A percentile compares a stretch with the other conserved stretches of the same genome.
These are phyloP conservation scores for Drosophila elegans DNA, from an alignment of 1,140 invertebrate genomes.

Conservation along the genomic window DNA sequence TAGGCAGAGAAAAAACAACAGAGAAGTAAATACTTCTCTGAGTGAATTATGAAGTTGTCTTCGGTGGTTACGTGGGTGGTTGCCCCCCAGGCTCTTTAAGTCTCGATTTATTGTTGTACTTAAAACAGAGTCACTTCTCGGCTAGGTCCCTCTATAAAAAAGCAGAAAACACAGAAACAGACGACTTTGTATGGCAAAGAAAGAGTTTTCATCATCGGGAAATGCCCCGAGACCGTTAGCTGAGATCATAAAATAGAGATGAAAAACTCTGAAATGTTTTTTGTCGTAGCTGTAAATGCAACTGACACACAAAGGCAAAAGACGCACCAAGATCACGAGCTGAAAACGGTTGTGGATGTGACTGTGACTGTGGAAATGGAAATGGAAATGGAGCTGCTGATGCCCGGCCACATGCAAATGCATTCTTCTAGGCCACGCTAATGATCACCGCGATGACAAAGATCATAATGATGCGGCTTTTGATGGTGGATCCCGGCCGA, in stretches of 20 bases:
- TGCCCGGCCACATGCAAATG: slow-evolving; percentile 64
- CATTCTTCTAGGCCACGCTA: slow-evolving; percentile 52
- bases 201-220: slow-evolving; percentile 64
- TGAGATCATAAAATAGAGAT: slow-evolving; percentile 60
- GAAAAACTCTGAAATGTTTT: slow-evolving; percentile 56
- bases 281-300: slow-evolving; percentile 68
- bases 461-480: slow-evolving; percentile 30
- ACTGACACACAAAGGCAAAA: slow-evolving; percentile 67
- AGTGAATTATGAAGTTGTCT: slow-evolving; percentile 79
- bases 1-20: not conserved
- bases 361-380: slow-evolving; percentile 19
- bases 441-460: slow-evolving; percentile 41
- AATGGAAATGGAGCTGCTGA: slow-evolving; percentile 25
- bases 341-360: slow-evolving; percentile 9
- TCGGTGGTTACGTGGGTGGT: slow-evolving; percentile 65
- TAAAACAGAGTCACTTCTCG: slow-evolving; percentile 29
- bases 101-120: slow-evolving; percentile 74
- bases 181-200: slow-evolving; percentile 53
- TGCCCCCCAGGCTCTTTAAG: slow-evolving; percentile 39
- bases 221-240: slow-evolving; percentile 60
- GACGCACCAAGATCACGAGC: slow-evolving; percentile 37
- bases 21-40: slow-evolving; percentile 26
- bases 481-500: slow-evolving; percentile 14
- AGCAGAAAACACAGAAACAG: slow-evolving; percentile 3
- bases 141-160: not conserved